phyloP scores from a whole-genome alignment of 2,113 vertebrate genomes.

The Colinus virginianus region DNA sequence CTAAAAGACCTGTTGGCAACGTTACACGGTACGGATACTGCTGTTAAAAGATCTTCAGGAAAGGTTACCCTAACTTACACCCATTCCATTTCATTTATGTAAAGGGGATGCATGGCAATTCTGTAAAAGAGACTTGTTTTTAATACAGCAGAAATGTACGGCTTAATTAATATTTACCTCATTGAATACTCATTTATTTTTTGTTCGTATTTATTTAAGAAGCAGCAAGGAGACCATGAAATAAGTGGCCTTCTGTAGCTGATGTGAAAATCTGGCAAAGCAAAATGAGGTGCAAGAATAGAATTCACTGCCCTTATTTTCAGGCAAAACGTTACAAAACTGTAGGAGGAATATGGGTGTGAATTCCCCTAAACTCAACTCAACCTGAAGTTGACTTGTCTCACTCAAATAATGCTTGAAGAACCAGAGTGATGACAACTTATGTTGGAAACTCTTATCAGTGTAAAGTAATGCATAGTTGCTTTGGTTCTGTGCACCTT shows the following conservation, averaged over 20 bases:
- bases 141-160: neutral
- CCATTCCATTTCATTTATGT: neutral
- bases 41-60: neutral
- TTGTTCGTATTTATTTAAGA: neutral
- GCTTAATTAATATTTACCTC: neutral
- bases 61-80: neutral
- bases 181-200: neutral
- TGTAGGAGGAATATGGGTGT: neutral
- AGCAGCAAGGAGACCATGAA: neutral
- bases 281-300: neutral
- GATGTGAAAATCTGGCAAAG: neutral
- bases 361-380: neutral
- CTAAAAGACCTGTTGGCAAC: neutral
- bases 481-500: neutral
- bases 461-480: neutral
- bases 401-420: neutral
- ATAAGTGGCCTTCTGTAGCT: neutral
- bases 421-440: conserved; percentile 1
- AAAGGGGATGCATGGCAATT: neutral
- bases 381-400: neutral
- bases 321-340: neutral
- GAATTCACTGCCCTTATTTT: neutral
- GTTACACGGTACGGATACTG: neutral
- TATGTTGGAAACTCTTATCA: conserved; percentile 32
- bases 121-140: neutral